These are phyloP conservation scores for Opisthograptis luteolata DNA, from an alignment of 2,888 invertebrate genomes.

Conservation along the genomic window DNA sequence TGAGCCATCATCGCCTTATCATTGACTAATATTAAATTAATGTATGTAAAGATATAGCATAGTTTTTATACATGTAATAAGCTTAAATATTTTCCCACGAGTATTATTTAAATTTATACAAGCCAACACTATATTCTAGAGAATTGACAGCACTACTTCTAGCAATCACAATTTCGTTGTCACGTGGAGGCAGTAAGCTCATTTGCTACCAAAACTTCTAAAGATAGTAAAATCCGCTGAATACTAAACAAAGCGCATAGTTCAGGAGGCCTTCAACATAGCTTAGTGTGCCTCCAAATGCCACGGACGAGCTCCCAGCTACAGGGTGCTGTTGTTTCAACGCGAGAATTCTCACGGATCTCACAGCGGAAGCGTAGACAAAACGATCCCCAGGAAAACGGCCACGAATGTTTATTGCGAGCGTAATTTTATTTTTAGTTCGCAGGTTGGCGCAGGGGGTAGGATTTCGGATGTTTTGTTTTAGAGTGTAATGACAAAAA, in stretches of 20 bases:
- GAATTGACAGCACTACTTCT: too few relatives aligned
- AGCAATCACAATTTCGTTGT: too few relatives aligned
- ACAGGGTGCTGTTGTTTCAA: constrained; percentile 6
- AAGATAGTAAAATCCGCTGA: constrained; percentile 14
- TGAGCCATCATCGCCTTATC: too few relatives aligned
- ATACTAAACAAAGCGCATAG: background rate
- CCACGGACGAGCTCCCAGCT: constrained; percentile 4
- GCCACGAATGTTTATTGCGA: constrained; percentile 4
- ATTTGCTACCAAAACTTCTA: too few relatives aligned
- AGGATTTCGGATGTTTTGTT: background rate
- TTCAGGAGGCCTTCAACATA: background rate
- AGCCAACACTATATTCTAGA: too few relatives aligned
- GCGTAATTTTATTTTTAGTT: background rate
- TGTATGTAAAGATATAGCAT: too few relatives aligned
- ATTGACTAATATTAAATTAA: too few relatives aligned
- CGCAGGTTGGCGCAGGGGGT: background rate
- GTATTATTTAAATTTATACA: too few relatives aligned
- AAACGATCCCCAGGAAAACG: background rate
- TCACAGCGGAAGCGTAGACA: background rate
- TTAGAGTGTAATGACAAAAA: background rate
- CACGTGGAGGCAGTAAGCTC: too few relatives aligned
- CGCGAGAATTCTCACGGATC: constrained; percentile 2
- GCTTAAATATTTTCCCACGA: too few relatives aligned
- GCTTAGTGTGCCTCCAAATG: constrained; percentile 7
- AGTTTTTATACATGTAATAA: too few relatives aligned